Conservation (phyloP, 2,888 invertebrate genomes). For the Limnephilus rhombicus region DNA sequence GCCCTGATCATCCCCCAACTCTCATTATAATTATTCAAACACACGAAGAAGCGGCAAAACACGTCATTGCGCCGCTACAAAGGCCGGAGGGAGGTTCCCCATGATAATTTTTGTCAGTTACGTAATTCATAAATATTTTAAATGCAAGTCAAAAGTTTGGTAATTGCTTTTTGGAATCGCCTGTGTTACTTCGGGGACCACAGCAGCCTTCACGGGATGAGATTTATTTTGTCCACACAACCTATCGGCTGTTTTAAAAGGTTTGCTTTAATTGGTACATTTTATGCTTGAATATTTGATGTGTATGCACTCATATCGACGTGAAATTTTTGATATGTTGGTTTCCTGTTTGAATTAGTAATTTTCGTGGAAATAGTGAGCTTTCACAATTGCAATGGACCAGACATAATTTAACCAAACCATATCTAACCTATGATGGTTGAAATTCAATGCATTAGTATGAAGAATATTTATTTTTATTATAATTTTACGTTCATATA, state of each 20-base stretch:
- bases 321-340: background rate
- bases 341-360: background rate
- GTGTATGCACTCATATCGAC: background rate
- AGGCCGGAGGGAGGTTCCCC: background rate
- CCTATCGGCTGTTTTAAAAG: conserved; percentile 70
- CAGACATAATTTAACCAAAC: background rate
- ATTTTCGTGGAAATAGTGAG: background rate
- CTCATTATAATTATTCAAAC: conserved; percentile 11
- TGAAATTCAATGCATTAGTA: background rate
- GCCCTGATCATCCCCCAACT: conserved; percentile 17
- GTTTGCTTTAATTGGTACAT: conserved; percentile 67
- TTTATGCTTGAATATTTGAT: background rate
- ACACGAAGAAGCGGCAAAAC: conserved; percentile 11
- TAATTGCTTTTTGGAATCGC: conserved; percentile 28
- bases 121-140: conserved; percentile 17
- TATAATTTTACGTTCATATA: no score
- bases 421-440: background rate
- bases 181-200: conserved; percentile 71
- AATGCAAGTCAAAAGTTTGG: conserved; percentile 33
- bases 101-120: background rate
- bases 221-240: conserved; percentile 71
- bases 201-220: conserved; percentile 72
- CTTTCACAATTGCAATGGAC: background rate
- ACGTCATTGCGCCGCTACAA: background rate
- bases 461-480: background rate